phyloP scores from a whole-genome alignment of 35 echinoderm and acorn worm species.

The Acanthaster planci region DNA sequence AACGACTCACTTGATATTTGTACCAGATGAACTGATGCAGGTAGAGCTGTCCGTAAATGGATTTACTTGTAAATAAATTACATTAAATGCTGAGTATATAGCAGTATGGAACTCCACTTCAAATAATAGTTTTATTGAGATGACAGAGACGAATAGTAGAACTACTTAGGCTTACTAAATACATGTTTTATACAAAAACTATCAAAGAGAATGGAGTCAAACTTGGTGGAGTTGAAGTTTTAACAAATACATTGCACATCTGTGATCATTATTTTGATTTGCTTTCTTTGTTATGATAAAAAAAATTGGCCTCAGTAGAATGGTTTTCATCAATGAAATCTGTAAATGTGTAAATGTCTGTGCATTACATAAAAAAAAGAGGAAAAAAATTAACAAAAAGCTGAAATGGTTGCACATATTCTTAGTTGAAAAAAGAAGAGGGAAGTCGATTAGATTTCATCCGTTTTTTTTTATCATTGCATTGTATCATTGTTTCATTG shows the following conservation, averaged over 20 bases:
- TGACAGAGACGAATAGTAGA: slow-evolving; percentile 9
- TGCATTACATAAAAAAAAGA: slow-evolving; percentile 30
- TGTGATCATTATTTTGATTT: slow-evolving; percentile 15
- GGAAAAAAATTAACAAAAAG: slow-evolving; percentile 21
- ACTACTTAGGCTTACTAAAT: slow-evolving; percentile 22
- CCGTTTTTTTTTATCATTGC: slow-evolving; percentile 23
- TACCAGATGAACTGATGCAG: slow-evolving; percentile 19
- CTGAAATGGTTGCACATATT: slow-evolving; percentile 17
- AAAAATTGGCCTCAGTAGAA: slow-evolving; percentile 9
- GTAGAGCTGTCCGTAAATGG: neutral
- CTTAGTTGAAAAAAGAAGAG: slow-evolving; percentile 5
- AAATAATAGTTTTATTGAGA: slow-evolving; percentile 27
- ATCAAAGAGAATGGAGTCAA: neutral
- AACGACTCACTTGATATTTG: slow-evolving; percentile 7
- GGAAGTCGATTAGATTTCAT: neutral
- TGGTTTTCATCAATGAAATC: slow-evolving; percentile 12
- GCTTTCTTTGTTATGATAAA: neutral
- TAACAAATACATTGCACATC: slow-evolving; percentile 5
- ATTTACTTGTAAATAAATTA: slow-evolving; percentile 19
- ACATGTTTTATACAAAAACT: slow-evolving; percentile 27
- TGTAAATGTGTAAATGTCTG: slow-evolving; percentile 61
- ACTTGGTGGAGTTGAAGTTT: slow-evolving; percentile 2
- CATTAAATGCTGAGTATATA: slow-evolving; percentile 27
- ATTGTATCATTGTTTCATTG: slow-evolving; percentile 32
- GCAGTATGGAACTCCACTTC: slow-evolving; percentile 13